Base-by-base conservation (phyloP, 2,888 invertebrate genomes). In the Eristalinus sepulchralis region DNA sequence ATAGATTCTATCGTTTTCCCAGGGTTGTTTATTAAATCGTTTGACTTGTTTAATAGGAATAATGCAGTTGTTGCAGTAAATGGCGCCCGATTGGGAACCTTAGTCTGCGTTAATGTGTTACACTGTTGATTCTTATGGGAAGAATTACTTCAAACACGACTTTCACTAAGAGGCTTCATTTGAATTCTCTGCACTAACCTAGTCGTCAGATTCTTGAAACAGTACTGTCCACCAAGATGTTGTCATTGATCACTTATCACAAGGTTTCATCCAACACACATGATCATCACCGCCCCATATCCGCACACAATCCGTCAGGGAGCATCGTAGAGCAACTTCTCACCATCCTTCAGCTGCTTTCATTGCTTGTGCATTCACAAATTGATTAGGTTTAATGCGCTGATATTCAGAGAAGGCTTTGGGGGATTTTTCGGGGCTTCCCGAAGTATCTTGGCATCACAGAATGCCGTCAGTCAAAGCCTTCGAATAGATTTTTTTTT, bases 331-430 rank as follows among this genome's bases (percentile, higher is more conserved):
- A 13, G 27, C 24, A 53, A 47, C 67, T 47, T 47, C 34, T 53
- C 67, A 24, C 22, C 24, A n/a, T 53, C 53, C 31, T 53, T 67
- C 47, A 24, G 24, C 8, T 67, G 27, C 57, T n/a, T n/a, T 27
- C 60, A 67, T 39, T 53, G 34, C 33, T 68, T 67, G 75, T 62
- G 62, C 62, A 64, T 82, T 72, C 70, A 75, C 73, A 83, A 83
- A 79, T 79, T 83, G 79, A 79, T 83, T 79, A 79, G 68, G 79
- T 83, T 83, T 79, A 83, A 83, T 79, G 70, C 72, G 72, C 85
- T 82, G 57, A 67, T 66, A 84, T 75, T 84, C 80, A 76, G 67
- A 55, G 55, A 81, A 81, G 80, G 84, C 81, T 85, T 81, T 84
- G 17, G 66, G 73, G 53, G 67, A 72, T 83, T 83, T 71, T 72